Evolutionary conservation across 64 coral and sea anemone species (phyloP).

Genomic region (Cladopsammia gracilis): DNA sequence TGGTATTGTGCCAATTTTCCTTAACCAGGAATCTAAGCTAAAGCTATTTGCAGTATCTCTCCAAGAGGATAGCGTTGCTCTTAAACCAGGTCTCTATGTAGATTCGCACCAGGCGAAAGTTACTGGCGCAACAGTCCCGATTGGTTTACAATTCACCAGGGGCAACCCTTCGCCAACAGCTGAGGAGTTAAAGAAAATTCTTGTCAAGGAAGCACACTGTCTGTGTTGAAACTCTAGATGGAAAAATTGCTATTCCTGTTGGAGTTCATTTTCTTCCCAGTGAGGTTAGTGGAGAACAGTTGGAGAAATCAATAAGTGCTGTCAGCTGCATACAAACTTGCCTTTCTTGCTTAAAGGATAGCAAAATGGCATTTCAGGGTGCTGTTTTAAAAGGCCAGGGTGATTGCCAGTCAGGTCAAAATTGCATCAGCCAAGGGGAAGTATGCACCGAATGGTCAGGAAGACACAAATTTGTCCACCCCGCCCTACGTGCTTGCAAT

Average conservation of each 20-base stretch:
- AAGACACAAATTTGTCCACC: constrained; percentile 74
- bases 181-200: constrained; percentile 72
- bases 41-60: constrained; percentile 77
- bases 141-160: constrained; percentile 73
- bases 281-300: constrained; percentile 55
- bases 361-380: constrained; percentile 78
- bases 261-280: constrained; percentile 60
- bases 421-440: too few species aligned
- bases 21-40: constrained; percentile 62
- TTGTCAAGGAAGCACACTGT: constrained; percentile 81
- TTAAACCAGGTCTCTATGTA: constrained; percentile 67
- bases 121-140: constrained; percentile 67
- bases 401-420: constrained; percentile 65
- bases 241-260: constrained; percentile 71
- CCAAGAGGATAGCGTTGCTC: constrained; percentile 74
- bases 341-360: constrained; percentile 64
- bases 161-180: constrained; percentile 49
- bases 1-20: constrained; percentile 67
- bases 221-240: constrained; percentile 73
- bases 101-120: constrained; percentile 67
- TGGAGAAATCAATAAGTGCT: constrained; percentile 54
- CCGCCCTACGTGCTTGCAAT: constrained; percentile 70
- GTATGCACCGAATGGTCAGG: too few species aligned
- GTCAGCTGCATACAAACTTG: constrained; percentile 67
- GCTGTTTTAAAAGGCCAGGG: constrained; percentile 66